Evolutionary conservation across 2,888 invertebrate species (phyloP).

Genomic region (Acholoe squamosa): DNA sequence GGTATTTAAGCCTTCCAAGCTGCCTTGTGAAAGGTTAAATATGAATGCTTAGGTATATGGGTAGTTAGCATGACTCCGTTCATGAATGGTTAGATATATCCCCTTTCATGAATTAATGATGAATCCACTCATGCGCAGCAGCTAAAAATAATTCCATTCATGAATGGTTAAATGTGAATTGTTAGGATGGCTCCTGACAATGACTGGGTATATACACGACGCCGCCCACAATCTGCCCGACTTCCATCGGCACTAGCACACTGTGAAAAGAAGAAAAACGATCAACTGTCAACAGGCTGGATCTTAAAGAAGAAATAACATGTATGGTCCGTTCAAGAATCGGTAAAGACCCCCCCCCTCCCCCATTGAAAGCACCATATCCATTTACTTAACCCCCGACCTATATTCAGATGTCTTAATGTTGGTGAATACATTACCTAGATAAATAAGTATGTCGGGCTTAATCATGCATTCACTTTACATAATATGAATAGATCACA

Average conservation of each 20-base stretch:
- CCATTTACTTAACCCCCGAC: too few species aligned
- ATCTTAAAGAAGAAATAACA: too few species aligned
- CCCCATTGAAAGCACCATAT: too few species aligned
- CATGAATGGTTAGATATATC: conserved; percentile 20
- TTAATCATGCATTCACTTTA: too few species aligned
- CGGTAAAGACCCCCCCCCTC: too few species aligned
- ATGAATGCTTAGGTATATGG: neutral
- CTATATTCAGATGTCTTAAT: too few species aligned
- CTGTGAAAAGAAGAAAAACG: neutral
- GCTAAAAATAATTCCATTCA: conserved; percentile 11
- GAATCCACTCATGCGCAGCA: too few species aligned
- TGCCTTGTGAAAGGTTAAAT: conserved; percentile 20
- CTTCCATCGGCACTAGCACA: neutral
- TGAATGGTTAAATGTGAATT: neutral
- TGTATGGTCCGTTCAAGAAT: too few species aligned
- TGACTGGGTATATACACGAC: neutral
- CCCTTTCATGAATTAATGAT: neutral
- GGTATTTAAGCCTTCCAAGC: neutral
- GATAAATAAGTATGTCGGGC: too few species aligned
- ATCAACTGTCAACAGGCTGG: neutral
- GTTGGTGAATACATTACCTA: too few species aligned
- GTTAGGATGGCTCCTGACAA: too few species aligned
- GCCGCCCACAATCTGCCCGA: neutral
- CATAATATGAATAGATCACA: too few species aligned
- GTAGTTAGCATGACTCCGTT: neutral